These are phyloP conservation scores for Nemopilema nomurai DNA, from an alignment of 30 jellyfish, hydroid and myxozoan genomes.

Conservation along the genomic window DNA sequence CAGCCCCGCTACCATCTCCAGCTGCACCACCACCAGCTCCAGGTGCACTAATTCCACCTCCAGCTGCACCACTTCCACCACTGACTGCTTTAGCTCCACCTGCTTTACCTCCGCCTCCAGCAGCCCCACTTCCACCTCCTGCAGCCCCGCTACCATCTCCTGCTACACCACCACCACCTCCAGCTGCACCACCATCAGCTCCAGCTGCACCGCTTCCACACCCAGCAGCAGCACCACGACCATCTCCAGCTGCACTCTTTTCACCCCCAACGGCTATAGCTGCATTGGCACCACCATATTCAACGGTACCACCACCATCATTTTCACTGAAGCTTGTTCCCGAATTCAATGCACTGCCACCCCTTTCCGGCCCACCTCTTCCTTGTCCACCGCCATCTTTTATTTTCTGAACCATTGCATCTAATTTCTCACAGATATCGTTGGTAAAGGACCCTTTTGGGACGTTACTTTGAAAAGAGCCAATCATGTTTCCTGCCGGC, in stretches of 20 bases:
- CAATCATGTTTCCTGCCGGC: conserved; percentile 87
- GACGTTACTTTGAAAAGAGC: conserved; percentile 69
- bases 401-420: conserved; percentile 47
- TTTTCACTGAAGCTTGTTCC: conserved; percentile 4
- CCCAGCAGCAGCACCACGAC: conserved; percentile 42
- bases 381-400: conserved; percentile 32
- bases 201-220: conserved; percentile 42
- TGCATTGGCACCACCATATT: conserved; percentile 33
- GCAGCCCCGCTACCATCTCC: conserved; percentile 45
- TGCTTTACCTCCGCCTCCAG: conserved; percentile 44
- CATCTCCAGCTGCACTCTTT: conserved; percentile 38
- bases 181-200: conserved; percentile 41
- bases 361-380: conserved; percentile 29
- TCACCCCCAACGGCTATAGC: conserved; percentile 67
- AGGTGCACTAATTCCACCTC: conserved; percentile 23
- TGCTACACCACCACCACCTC: conserved; percentile 46
- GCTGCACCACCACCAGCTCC: conserved; percentile 19
- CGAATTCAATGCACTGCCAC: conserved; percentile 6
- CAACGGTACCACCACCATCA: conserved; percentile 47
- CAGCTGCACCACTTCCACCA: conserved; percentile 34
- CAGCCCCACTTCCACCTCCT: conserved; percentile 19
- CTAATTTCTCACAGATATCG: conserved; percentile 49
- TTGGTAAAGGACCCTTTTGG: conserved; percentile 66
- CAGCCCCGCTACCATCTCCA: conserved; percentile 28
- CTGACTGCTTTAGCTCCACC: neutral